Evolutionary conservation across 2,113 vertebrate genomes (phyloP), one percentile per base, ranked within the genome.

Genomic region (Spilogale gracilis): DNA sequence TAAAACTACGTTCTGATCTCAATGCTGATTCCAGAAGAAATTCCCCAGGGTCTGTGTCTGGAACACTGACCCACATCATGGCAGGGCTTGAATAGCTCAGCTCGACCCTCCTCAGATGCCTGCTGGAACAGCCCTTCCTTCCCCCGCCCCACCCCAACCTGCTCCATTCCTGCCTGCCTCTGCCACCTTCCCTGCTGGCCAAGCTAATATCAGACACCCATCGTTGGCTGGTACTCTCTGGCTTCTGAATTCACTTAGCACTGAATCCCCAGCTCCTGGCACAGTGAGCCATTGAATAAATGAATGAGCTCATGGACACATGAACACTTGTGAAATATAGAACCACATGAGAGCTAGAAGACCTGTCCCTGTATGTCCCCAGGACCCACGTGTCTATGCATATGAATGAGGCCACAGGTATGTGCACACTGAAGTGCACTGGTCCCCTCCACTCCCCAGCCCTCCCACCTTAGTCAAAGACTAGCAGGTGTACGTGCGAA

Each of bases 141-240:
- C 5, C 13, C 1, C 13, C 2, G 27, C 12, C 13, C 2, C 60
- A 25, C 16, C 14, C 10, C 32, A 11, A 1, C 27, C 30, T 5
- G 9, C 65, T 58, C 9, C 9, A 23, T 32, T 30, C 78, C 2
- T 1, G 32, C 8, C 69, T 2, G 14, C 16, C 48, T n/a, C 2
- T 6, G 5, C 17, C 2, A 0, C 16, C 32, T 10, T 23, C 30
- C 25, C 38, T 1, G 0, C 61, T 2, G 18, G 38, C 67, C 76
- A 18, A 69, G 52, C 25, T 27, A 14, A 14, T 7, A 0, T 6
- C 14, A n/a, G 1, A 14, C 17, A 25, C 21, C 2, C 10, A 11
- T 27, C 13, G 8, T 12, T 45, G 27, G 38, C 7, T 20, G 63
- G 14, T 27, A 45, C 7, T 73, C 11, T 17, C 7, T 10, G 17